Base-by-base conservation (phyloP, 2,113 vertebrate genomes). In the Camelus dromedarius region DNA sequence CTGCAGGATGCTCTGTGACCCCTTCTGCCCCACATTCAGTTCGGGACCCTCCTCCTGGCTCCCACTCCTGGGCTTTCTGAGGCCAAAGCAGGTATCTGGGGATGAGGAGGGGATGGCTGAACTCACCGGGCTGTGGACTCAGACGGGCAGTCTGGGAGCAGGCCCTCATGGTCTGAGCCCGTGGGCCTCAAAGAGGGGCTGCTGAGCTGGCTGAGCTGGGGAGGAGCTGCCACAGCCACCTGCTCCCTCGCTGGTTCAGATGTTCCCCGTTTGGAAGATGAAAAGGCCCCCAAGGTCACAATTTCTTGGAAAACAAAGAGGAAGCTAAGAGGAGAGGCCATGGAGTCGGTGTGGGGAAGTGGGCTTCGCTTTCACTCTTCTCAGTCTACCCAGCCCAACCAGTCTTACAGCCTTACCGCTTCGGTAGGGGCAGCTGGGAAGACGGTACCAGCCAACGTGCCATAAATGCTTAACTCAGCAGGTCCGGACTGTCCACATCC, bases 141-240 rank as follows among this genome's bases (percentile, higher is more conserved):
- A 5, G 10, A 4, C 0, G 2, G 64, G 30, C 8, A 10, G 26
- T 3, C n/a, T 9, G 46, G 89, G 16, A 18, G 20, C 2, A 5
- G 26, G 28, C 5, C 1, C 28, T 42, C 50, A n/a, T 22, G 1
- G 8, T 10, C 24, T 2, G 10, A 5, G n/a, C 32, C 58, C 0
- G 30, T 3, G 26, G 46, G 22, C 54, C 0, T 0, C 5, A 22
- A 18, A 62, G 72, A 42, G 76, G n/a, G 69, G 28, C 76, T 6
- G 6, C 35, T 0, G 8, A 7, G 50, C 6, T 2, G 50, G 56
- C 46, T 10, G 8, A 20, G 30, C 52, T 30, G 62, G 52, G 18
- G 22, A 3, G 1, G 7, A 9, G 13, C 19, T 22, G 15, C 73
- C 12, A 2, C 19, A 3, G 50, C 38, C 50, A 12, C 24, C 66